phyloP scores from a whole-genome alignment of 1,140 invertebrate species.

The Drosophila azteca region DNA sequence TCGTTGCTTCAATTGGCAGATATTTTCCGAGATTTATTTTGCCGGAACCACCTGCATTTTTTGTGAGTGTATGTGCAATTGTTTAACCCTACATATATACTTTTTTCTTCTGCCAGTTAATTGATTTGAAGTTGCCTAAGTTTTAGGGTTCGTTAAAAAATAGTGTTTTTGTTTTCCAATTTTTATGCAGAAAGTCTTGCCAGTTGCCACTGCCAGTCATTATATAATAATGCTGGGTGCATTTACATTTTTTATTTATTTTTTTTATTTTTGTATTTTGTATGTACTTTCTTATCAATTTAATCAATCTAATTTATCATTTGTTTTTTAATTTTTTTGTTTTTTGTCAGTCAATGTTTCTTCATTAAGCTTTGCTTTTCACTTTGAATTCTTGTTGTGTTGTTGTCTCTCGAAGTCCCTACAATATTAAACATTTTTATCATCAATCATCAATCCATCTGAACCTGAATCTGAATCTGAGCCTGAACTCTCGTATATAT shows the following conservation, averaged over 20 bases:
- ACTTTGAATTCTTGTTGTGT: constrained; percentile 50
- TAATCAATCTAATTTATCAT: constrained; percentile 52
- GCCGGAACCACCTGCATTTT: constrained; percentile 27
- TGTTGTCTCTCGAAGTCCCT: constrained; percentile 32
- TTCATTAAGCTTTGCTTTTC: constrained; percentile 79
- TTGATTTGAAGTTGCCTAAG: constrained; percentile 77
- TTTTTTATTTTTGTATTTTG: constrained; percentile 27
- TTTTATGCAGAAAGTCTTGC: constrained; percentile 68
- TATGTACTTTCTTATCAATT: constrained; percentile 40
- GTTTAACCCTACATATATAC: constrained; percentile 67
- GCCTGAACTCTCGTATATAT: constrained; percentile 32
- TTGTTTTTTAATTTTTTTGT: constrained; percentile 39
- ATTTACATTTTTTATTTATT: constrained; percentile 24
- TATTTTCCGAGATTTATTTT: constrained; percentile 21
- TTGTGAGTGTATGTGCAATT: constrained; percentile 54
- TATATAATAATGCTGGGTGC: constrained; percentile 69
- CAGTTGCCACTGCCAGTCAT: constrained; percentile 55
- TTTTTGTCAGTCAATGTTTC: constrained; percentile 75
- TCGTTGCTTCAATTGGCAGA: constrained; percentile 62
- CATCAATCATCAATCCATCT: constrained; percentile 44
- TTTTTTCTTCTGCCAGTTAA: constrained; percentile 54
- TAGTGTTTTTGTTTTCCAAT: constrained; percentile 42
- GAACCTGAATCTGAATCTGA: constrained; percentile 32
- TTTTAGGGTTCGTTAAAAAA: constrained; percentile 62
- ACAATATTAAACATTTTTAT: constrained; percentile 37